These are phyloP conservation scores for Drosophila fulvimacula DNA, from an alignment of 2,888 invertebrate species.

Conservation along the genomic window DNA sequence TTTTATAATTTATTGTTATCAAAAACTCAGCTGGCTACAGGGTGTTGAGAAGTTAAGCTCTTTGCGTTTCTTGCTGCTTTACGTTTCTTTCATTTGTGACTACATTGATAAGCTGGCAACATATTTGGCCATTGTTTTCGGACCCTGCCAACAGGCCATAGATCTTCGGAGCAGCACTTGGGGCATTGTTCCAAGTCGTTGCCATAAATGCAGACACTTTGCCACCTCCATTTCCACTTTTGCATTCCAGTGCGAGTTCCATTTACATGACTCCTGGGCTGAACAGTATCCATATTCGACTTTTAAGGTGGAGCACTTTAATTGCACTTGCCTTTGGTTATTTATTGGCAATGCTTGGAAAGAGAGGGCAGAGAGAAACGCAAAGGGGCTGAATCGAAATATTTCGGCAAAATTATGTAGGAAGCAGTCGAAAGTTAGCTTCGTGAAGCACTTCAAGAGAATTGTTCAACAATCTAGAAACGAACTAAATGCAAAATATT, in stretches of 20 bases:
- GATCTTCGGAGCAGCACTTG: conserved; percentile 26
- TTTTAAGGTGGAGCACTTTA: conserved; percentile 36
- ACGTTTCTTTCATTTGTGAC: conserved; percentile 7
- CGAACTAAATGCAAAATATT: neutral
- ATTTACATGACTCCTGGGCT: conserved; percentile 14
- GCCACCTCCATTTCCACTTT: conserved; percentile 3
- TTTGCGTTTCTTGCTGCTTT: neutral
- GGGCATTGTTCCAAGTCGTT: conserved; percentile 42
- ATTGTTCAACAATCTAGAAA: neutral
- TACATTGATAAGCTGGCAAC: conserved; percentile 33
- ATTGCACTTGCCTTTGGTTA: conserved; percentile 43
- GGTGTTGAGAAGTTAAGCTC: neutral
- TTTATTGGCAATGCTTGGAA: conserved; percentile 26
- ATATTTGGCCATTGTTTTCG: conserved; percentile 38
- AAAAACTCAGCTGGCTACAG: neutral
- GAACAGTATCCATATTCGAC: neutral
- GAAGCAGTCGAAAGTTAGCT: conserved; percentile 5
- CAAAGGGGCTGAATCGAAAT: conserved; percentile 5
- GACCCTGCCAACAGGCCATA: conserved; percentile 29
- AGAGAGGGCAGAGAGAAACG: neutral
- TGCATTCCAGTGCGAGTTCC: conserved; percentile 13
- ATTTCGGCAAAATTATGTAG: conserved; percentile 13
- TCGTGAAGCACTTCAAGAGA: neutral
- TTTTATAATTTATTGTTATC: no score
- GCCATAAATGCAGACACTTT: conserved; percentile 30